phyloP scores from a whole-genome alignment of 2,888 invertebrate genomes.

The Tetramorium bicarinatum region DNA sequence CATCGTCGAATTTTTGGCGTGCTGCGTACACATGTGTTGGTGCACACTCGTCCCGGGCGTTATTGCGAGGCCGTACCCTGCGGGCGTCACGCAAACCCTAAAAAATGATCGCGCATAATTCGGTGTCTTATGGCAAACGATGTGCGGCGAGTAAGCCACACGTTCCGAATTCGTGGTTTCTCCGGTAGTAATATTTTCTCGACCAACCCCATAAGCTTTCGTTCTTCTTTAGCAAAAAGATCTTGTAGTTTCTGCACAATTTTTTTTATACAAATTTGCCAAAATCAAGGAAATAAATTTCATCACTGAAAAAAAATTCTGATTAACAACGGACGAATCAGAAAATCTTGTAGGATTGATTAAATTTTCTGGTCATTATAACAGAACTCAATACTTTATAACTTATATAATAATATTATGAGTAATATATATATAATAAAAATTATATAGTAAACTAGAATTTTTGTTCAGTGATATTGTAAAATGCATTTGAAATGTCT shows the following conservation, averaged over 20 bases:
- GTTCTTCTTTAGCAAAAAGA: neutral
- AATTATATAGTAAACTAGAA: no score
- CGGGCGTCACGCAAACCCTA: constrained; percentile 36
- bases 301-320: no score
- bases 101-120: constrained; percentile 40
- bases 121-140: constrained; percentile 25
- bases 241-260: neutral
- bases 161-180: constrained; percentile 19
- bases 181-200: neutral
- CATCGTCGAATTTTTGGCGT: constrained; percentile 32
- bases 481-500: neutral
- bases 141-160: constrained; percentile 14
- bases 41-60: neutral
- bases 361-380: no score
- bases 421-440: no score
- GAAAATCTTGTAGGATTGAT: no score
- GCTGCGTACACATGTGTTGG: neutral
- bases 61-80: constrained; percentile 27
- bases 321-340: no score
- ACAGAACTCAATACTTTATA: no score
- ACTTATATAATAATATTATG: no score
- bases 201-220: neutral
- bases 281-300: neutral
- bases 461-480: neutral
- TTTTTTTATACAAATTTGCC: neutral